Evolutionary conservation across 2,113 vertebrate genomes (phyloP).

Genomic region (Mixornis gularis): DNA sequence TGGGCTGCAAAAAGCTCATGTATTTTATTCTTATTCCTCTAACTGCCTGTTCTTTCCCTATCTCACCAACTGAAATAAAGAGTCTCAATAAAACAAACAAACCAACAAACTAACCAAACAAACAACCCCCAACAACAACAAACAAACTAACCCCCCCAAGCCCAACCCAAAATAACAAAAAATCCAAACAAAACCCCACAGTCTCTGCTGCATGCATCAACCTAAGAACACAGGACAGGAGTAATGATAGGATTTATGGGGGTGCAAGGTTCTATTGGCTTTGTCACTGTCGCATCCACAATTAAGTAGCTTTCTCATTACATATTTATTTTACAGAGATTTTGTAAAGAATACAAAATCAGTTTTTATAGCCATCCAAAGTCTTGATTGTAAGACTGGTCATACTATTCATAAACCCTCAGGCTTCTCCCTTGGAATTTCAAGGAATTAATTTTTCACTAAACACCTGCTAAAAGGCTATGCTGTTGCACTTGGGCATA

Average conservation of each 20-base stretch:
- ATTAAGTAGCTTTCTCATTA: conserved; percentile 36
- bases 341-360: conserved; percentile 66
- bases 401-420: conserved; percentile 66
- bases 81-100: background rate
- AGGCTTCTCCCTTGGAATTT: conserved; percentile 72
- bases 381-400: conserved; percentile 71
- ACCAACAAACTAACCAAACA: background rate
- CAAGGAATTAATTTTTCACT: conserved; percentile 76
- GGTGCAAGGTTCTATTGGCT: background rate
- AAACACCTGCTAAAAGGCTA: conserved; percentile 69
- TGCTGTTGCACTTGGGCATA: conserved; percentile 69
- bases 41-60: background rate
- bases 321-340: conserved; percentile 60
- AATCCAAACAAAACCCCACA: background rate
- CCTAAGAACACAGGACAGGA: background rate
- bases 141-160: background rate
- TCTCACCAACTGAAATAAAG: background rate
- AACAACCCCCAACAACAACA: background rate
- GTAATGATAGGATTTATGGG: background rate
- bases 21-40: background rate
- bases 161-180: background rate
- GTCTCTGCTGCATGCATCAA: background rate
- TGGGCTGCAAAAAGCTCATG: background rate
- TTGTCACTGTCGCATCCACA: background rate
- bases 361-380: conserved; percentile 67